Conservation (phyloP, 2,113 vertebrate species). For the Hippocampus zosterae region DNA sequence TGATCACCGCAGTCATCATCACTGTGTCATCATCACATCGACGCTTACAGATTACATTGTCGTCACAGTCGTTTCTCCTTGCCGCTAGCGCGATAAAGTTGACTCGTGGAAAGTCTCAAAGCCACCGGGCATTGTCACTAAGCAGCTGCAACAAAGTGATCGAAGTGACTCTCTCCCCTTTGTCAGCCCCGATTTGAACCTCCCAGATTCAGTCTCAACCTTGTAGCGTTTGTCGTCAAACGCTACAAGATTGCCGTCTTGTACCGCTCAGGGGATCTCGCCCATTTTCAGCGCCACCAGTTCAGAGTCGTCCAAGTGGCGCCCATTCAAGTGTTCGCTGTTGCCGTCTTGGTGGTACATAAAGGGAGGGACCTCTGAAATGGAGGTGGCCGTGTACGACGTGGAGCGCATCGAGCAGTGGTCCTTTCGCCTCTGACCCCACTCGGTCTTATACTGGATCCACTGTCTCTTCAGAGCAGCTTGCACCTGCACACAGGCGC, state of each 20-base stretch:
- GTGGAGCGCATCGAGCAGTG: constrained; percentile 81
- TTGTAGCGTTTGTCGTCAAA: not conserved
- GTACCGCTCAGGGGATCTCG: constrained; percentile 74
- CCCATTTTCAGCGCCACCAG: constrained; percentile 78
- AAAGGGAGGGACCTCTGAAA: constrained; percentile 82
- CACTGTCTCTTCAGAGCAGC: constrained; percentile 87
- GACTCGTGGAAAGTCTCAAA: constrained; percentile 36
- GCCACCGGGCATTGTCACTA: not conserved
- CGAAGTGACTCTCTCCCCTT: constrained; percentile 3
- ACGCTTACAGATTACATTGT: constrained; percentile 5
- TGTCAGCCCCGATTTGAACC: constrained; percentile 1
- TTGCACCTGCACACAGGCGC: constrained; percentile 77
- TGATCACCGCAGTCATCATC: not conserved
- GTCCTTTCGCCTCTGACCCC: constrained; percentile 81
- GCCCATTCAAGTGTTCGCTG: constrained; percentile 77
- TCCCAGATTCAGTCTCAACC: not conserved
- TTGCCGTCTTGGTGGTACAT: constrained; percentile 80
- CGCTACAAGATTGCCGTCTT: not conserved
- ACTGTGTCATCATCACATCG: not conserved
- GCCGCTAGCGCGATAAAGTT: constrained; percentile 42
- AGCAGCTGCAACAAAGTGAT: constrained; percentile 1
- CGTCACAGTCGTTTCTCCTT: constrained; percentile 18
- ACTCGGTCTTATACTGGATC: constrained; percentile 85
- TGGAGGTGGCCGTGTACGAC: constrained; percentile 83
- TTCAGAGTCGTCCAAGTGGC: constrained; percentile 77